phyloP scores from a whole-genome alignment of 2,797 vertebrate species.

The Molossus alvarezi region DNA sequence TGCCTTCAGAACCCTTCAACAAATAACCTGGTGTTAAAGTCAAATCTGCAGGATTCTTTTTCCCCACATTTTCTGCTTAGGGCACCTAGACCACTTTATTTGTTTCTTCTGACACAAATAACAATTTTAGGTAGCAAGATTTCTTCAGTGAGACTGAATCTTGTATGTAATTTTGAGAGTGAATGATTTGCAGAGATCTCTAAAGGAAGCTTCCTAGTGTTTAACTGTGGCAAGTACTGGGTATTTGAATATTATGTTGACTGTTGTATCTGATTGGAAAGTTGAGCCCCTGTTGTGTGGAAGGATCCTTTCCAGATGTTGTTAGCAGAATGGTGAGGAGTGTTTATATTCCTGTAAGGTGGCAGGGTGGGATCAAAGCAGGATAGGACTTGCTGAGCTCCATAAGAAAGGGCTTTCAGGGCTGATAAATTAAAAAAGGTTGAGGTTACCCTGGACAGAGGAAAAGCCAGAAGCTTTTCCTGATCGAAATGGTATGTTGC shows the following conservation, averaged over 20 bases:
- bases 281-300: background rate
- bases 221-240: background rate
- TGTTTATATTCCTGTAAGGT: background rate
- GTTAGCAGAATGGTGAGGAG: background rate
- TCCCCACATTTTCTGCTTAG: background rate
- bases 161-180: background rate
- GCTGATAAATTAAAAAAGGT: background rate
- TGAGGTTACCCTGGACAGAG: background rate
- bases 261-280: background rate
- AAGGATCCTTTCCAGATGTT: background rate
- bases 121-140: conserved; percentile 42
- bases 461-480: background rate
- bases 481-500: background rate
- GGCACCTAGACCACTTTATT: background rate
- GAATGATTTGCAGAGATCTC: conserved; percentile 20
- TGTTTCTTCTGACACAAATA: background rate
- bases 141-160: background rate
- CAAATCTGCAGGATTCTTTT: background rate
- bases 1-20: background rate
- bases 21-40: background rate
- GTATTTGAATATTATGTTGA: background rate
- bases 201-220: conserved; percentile 9
- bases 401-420: background rate
- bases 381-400: background rate
- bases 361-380: background rate